Base-by-base conservation (phyloP, 2,113 vertebrate species). In the Epinephelus cyanopodus region DNA sequence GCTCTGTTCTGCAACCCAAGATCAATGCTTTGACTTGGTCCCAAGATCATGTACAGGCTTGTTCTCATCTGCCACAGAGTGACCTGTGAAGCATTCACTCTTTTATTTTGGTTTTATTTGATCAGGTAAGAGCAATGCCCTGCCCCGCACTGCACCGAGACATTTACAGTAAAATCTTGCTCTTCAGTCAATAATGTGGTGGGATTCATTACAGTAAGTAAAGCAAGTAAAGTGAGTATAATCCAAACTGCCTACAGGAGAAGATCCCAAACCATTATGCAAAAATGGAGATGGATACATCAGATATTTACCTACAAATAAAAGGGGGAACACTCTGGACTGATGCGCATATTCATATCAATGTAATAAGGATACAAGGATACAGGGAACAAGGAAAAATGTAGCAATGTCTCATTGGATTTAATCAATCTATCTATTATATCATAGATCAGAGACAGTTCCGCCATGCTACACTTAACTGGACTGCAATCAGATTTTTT, bases 1-100 rank as follows among this genome's bases (percentile, higher is more conserved):
- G 61, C 25, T 63, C 4, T 18, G 37, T 42, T 56, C 61, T 37
- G 33, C 17, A 37, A 25, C 21, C 25, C 54, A 48, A 58, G 29
- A 53, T n/a, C 53, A 68, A 37, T 37, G 45, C 11, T 58, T 68
- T 68, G 71, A 45, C 56, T 54, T 12, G 2, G 5, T 54, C 47
- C 66, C 57, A 42, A 61, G 27, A 39, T 70, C 76, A 27, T 45
- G 58, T 17, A 42, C 52, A 57, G 58, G 33, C 18, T 62, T 14
- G 56, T 63, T 63, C 58, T 39, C 56, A 61, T 29, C 67, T 53
- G 27, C 57, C 58, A 42, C 48, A 29, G 37, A 71, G 6, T 65
- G 61, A 65, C 52, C 25, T 57, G 52, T 57, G 52, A 19, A 72
- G 37, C 50, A 57, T 65, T 63, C 21, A 29, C 33, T 64, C 33